Percentiles rank a stretch among this genome's conserved stretches.
phyloP scores from a whole-genome alignment of 2,797 vertebrate genomes.

The Anabacerthia variegaticeps region DNA sequence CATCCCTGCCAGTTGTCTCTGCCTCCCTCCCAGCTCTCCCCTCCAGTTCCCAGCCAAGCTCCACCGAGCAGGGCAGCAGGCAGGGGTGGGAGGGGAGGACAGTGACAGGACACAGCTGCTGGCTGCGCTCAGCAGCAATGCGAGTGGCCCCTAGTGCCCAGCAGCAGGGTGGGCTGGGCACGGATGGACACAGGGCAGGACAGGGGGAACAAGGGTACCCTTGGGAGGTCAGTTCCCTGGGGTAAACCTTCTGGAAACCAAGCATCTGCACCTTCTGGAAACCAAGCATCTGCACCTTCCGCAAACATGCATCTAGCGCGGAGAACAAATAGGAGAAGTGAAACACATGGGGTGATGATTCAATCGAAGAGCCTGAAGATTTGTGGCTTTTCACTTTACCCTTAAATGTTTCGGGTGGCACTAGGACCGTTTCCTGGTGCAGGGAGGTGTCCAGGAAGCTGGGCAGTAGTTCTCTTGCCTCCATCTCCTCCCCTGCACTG shows the following conservation, averaged over 20 bases:
- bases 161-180: background rate
- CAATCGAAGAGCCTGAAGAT: background rate
- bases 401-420: background rate
- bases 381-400: background rate
- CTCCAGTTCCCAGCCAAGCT: constrained; percentile 29
- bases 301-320: background rate
- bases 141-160: constrained; percentile 43
- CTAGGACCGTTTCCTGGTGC: background rate
- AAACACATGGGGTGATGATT: background rate
- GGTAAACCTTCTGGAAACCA: background rate
- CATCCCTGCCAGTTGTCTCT: background rate
- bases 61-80: background rate
- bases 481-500: background rate
- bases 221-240: background rate
- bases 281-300: background rate
- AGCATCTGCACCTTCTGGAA: background rate
- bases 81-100: background rate
- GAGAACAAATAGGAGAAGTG: background rate
- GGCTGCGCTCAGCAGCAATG: background rate
- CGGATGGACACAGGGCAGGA: fast-evolving
- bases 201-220: background rate
- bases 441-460: background rate
- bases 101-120: constrained; percentile 45
- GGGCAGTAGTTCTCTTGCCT: background rate
- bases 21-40: background rate